phyloP scores from a whole-genome alignment of 2,888 invertebrate genomes.

The Oligia latruncula region DNA sequence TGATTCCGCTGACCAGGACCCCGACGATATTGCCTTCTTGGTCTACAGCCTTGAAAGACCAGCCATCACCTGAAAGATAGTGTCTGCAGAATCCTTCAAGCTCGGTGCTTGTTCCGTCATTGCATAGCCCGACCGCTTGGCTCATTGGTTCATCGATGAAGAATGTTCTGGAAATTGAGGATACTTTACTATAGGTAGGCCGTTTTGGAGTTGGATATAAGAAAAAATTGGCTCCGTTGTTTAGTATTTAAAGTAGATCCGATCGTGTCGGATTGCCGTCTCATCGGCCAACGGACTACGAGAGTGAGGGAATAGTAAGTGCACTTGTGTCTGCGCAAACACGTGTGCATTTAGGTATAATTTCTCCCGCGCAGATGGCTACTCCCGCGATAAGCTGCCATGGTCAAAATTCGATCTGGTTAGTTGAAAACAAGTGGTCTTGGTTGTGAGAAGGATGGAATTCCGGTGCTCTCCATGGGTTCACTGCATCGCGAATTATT shows the following conservation, averaged over 20 bases:
- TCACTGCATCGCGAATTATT: background rate
- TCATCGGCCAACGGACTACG: too few species aligned
- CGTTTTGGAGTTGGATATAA: background rate
- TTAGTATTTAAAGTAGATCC: background rate
- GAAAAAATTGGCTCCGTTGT: background rate
- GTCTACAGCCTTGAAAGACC: conserved; percentile 92
- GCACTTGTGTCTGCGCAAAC: background rate
- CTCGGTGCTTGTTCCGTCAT: conserved; percentile 86
- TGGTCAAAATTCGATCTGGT: background rate
- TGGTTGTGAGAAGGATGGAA: background rate
- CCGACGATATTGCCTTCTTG: conserved; percentile 90
- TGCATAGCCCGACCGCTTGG: conserved; percentile 86
- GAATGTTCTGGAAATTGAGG: conserved; percentile 84
- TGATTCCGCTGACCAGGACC: conserved; percentile 88
- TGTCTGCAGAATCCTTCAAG: conserved; percentile 91
- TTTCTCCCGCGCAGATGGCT: too few species aligned
- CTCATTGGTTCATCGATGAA: conserved; percentile 92
- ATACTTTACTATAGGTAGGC: too few species aligned
- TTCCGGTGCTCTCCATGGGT: background rate
- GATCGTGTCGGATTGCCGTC: too few species aligned
- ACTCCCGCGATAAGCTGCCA: too few species aligned
- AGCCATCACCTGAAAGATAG: conserved; percentile 88
- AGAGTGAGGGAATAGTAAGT: too few species aligned
- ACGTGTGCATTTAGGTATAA: background rate
- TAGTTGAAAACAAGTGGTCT: background rate